Percentiles rank a stretch among this genome's conserved stretches.
These are phyloP conservation scores for Drosophila anomelani DNA, from an alignment of 2,888 invertebrate species.

Conservation along the genomic window DNA sequence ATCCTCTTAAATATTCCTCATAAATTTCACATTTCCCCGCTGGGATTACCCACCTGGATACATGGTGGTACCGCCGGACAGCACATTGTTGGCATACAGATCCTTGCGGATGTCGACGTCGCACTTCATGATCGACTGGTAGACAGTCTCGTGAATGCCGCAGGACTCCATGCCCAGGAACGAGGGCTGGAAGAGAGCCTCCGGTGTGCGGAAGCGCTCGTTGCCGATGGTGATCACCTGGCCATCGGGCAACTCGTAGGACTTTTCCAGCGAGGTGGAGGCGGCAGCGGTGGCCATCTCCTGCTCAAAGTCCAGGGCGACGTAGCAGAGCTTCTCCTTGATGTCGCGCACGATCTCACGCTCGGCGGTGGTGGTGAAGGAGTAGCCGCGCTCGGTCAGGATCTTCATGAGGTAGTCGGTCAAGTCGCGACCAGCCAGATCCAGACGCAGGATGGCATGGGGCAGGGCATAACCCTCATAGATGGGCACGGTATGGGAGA, in stretches of 20 bases:
- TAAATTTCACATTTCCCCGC: neutral
- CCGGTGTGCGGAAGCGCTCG: constrained; percentile 97
- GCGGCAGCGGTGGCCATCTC: constrained; percentile 97
- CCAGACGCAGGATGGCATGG: constrained; percentile 96
- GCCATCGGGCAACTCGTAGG: constrained; percentile 97
- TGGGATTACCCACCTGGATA: constrained; percentile 87
- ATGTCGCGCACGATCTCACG: constrained; percentile 97
- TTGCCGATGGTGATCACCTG: constrained; percentile 97
- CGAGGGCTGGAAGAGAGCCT: constrained; percentile 96
- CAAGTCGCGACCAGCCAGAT: constrained; percentile 96
- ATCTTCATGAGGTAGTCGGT: constrained; percentile 98
- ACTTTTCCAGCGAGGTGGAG: constrained; percentile 96
- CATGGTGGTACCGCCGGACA: constrained; percentile 95
- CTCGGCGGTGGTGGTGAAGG: constrained; percentile 96
- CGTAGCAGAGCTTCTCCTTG: constrained; percentile 97
- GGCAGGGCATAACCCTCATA: constrained; percentile 97
- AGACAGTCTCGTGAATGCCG: constrained; percentile 97
- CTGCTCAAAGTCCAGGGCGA: constrained; percentile 95
- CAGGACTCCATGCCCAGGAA: constrained; percentile 94
- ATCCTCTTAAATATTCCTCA: neutral
- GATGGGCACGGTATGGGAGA: constrained; percentile 97
- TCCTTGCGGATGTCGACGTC: constrained; percentile 97
- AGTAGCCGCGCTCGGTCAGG: constrained; percentile 95
- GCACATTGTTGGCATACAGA: constrained; percentile 95
- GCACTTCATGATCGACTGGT: constrained; percentile 99